Evolutionary conservation across 2,797 vertebrate species (phyloP).

Genomic region (Philypnodon macrostomus): DNA sequence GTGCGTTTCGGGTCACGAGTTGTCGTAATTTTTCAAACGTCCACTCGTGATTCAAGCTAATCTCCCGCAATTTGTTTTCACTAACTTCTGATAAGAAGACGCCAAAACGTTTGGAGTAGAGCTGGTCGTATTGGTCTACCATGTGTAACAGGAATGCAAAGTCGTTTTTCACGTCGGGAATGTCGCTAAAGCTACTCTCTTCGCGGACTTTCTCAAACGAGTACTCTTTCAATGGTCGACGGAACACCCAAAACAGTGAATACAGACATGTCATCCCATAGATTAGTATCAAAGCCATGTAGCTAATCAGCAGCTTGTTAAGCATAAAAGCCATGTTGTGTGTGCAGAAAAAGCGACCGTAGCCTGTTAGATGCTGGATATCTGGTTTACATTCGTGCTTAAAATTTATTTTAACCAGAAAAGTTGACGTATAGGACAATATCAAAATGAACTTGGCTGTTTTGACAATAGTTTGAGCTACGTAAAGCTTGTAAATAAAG

Average conservation of each 20-base stretch:
- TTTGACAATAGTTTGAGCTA: constrained; percentile 92
- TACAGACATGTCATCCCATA: constrained; percentile 95
- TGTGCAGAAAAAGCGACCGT: constrained; percentile 86
- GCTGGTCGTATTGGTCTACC: constrained; percentile 97
- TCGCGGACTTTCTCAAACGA: constrained; percentile 97
- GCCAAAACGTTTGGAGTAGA: constrained; percentile 95
- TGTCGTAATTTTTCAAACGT: constrained; percentile 93
- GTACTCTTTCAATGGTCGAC: constrained; percentile 94
- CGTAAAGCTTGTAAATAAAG: constrained; percentile 96
- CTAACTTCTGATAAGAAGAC: constrained; percentile 97
- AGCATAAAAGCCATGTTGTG: constrained; percentile 98
- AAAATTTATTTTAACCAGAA: constrained; percentile 87
- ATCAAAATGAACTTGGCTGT: constrained; percentile 95
- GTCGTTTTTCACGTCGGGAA: constrained; percentile 97
- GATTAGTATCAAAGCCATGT: constrained; percentile 90
- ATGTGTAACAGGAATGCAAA: constrained; percentile 98
- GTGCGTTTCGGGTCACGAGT: constrained; percentile 86
- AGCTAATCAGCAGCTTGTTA: constrained; percentile 90
- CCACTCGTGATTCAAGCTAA: constrained; percentile 97
- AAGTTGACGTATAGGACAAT: constrained; percentile 90
- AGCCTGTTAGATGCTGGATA: constrained; percentile 89
- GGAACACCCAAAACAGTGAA: constrained; percentile 95
- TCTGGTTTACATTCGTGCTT: constrained; percentile 82
- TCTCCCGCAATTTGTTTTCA: constrained; percentile 94
- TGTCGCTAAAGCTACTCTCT: constrained; percentile 97